Percentiles rank a stretch among this genome's conserved stretches.
Evolutionary conservation across 2,797 vertebrate species (phyloP).

Genomic region (Phoeniculus purpureus): DNA sequence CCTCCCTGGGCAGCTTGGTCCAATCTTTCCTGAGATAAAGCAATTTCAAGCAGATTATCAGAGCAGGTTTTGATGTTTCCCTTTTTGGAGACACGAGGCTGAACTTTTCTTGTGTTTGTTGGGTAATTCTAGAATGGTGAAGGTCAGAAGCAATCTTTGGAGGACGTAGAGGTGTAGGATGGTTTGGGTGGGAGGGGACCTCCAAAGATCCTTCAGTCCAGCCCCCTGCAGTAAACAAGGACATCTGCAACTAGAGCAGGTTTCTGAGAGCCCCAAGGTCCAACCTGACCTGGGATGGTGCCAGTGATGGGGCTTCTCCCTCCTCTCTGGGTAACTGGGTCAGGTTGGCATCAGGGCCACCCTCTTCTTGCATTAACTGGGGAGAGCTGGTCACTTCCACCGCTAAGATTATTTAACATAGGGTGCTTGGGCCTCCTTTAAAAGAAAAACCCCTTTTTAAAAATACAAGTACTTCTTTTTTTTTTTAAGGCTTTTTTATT

Average conservation of each 20-base stretch:
- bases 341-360: constrained; percentile 1
- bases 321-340: neutral
- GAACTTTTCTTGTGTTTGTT: neutral
- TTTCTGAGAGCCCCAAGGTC: neutral
- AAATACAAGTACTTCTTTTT: no score
- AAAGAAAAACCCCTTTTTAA: neutral
- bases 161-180: neutral
- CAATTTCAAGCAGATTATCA: no score
- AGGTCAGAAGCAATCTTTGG: neutral
- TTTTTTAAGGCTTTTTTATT: neutral
- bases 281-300: fast-evolving
- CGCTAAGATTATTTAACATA: neutral
- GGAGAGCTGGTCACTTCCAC: neutral
- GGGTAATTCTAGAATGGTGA: neutral
- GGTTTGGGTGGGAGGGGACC: neutral
- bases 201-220: neutral
- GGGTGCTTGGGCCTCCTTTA: neutral
- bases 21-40: no score
- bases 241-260: neutral
- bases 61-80: neutral
- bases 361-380: constrained; percentile 26
- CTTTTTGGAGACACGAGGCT: neutral
- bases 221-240: fast-evolving
- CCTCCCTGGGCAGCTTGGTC: no score
- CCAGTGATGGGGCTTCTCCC: neutral